phyloP scores from a whole-genome alignment of 2,888 invertebrate species.

The Lepas anatifera region DNA sequence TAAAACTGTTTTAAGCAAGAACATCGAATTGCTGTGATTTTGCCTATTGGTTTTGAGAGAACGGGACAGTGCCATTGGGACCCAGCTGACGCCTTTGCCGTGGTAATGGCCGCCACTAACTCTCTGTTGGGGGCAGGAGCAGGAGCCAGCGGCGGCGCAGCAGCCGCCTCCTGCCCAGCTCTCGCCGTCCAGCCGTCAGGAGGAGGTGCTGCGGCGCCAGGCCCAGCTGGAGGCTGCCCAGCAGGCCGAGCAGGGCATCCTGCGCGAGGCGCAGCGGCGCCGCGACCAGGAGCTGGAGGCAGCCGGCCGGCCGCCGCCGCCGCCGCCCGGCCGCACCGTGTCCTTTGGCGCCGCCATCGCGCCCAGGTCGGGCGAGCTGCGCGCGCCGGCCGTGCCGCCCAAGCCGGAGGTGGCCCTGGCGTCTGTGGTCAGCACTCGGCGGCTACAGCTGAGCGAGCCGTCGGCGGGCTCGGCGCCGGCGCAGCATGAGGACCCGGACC shows the following conservation, averaged over 20 bases:
- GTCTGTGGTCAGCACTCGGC: not conserved
- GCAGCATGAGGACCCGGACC: not conserved
- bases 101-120: no score
- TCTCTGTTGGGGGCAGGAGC: constrained; percentile 3
- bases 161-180: constrained; percentile 34
- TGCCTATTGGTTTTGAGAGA: no score
- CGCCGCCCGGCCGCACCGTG: constrained; percentile 1
- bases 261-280: constrained; percentile 37
- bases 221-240: constrained; percentile 43
- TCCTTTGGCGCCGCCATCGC: not conserved
- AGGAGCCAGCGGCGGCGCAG: constrained; percentile 23
- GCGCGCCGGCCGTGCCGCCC: not conserved
- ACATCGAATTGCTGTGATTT: no score
- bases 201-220: constrained; percentile 44
- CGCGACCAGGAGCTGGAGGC: constrained; percentile 28
- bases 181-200: constrained; percentile 30
- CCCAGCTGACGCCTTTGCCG: no score
- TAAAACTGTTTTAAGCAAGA: no score
- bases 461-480: not conserved
- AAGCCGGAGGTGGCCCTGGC: constrained; percentile 10
- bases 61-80: no score
- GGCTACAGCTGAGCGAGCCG: constrained; percentile 1
- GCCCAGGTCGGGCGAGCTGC: not conserved
- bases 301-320: not conserved
- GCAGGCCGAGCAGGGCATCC: constrained; percentile 36